Evolutionary conservation across 2,888 invertebrate species (phyloP), one percentile per base, ranked within the genome.

Genomic region (Unio pictorum): DNA sequence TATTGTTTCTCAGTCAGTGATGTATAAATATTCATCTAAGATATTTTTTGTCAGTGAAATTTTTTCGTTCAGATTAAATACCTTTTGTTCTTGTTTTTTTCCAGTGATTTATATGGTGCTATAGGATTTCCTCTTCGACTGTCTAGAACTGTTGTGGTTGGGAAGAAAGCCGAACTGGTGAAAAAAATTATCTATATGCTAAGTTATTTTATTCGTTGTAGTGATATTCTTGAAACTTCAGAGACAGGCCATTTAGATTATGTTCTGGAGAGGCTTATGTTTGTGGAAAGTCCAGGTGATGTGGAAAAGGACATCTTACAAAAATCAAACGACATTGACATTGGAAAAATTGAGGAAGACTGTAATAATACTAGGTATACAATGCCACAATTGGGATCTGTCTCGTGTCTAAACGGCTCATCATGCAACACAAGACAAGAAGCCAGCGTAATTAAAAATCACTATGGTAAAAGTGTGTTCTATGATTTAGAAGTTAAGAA

Each of bases 191-290:
- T 97, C 8, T 93, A 93, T 73, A 93, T 95, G 56, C 91, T 97
- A 30, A 95, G 95, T 0, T 98, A 97, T 88, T 97, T 98, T 86
- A 93, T 97, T 74, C 93, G 96, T 62, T 95, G 95, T 89, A 94
- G 94, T 80, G 93, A 94, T 84, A 93, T 95, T 66, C 92, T 80
- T 90, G 83, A 92, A 90, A 82, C 74, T 20, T 72, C 78, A 7
- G 85, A 86, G 28, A 65, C 74, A 20, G 78, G 79, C 20, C 75
- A 78, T 59, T 74, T 86, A 57, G 72, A 80, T 34, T 67, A 75
- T 2, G 79, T 79, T 62, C 63, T 86, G 23, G 78, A 81, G 26
- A 77, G 77, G 54, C 66, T 84, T 57, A 74, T 72, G 8, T 72
- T 80, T 57, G 79, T 76, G 30, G 84, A 82, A 58, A 71, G 80